phyloP scores from a whole-genome alignment of 2,113 vertebrate species.

The Odocoileus hemionus region DNA sequence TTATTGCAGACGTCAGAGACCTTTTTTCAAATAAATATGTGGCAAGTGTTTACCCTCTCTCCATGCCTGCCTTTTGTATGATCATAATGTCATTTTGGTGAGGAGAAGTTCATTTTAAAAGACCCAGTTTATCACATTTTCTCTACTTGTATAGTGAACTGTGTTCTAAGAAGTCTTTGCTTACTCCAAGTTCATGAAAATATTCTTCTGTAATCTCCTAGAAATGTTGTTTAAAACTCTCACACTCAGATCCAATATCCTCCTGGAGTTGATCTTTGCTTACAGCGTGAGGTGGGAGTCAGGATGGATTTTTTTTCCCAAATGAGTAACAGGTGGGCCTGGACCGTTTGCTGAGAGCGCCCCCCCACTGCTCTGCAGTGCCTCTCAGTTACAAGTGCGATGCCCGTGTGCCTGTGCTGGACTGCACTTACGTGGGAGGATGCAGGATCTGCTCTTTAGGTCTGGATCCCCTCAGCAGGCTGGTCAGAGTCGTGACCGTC shows the following conservation, averaged over 20 bases:
- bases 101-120: too few relatives aligned
- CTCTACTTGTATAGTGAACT: too few relatives aligned
- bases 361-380: background rate
- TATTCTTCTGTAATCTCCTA: background rate
- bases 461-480: background rate
- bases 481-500: background rate
- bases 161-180: too few relatives aligned
- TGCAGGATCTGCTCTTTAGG: background rate
- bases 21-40: too few relatives aligned
- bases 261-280: background rate
- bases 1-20: too few relatives aligned
- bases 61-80: too few relatives aligned
- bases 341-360: fast-evolving
- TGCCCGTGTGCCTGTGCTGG: background rate
- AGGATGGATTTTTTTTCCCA: background rate
- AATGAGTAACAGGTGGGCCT: background rate
- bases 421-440: background rate
- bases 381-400: background rate
- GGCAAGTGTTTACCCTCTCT: too few relatives aligned
- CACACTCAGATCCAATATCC: background rate
- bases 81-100: too few relatives aligned
- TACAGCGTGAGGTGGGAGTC: background rate
- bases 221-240: background rate
- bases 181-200: too few relatives aligned
- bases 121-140: too few relatives aligned